Base-by-base conservation (phyloP, 2,113 vertebrate species). In the Xyliphius kryptos region DNA sequence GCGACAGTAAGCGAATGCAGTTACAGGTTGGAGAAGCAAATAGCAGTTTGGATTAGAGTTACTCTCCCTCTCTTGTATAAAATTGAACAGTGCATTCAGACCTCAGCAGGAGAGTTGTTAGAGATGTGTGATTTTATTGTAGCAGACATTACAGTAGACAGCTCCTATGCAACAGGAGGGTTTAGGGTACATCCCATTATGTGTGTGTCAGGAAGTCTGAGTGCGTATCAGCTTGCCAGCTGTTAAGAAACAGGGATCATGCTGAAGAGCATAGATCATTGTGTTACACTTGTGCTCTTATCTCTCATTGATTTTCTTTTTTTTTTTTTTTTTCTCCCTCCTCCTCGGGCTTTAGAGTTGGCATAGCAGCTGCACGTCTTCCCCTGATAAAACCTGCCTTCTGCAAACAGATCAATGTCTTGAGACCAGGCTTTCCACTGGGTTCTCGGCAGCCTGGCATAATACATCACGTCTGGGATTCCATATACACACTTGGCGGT, bases 381-480 rank as follows among this genome's bases (percentile, higher is more conserved):
- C 41, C 44, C 44, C 70, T 57, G 59, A 69, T 51, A 58, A 40
- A 38, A 47, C 36, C 60, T 60, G 40, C 40, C 69, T 69, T 63
- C 52, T 70, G 53, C 54, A 68, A 74, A 72, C 77, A 74, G 75
- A 77, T 77, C 68, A 63, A 70, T 74, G 67, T 61, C 69, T 71
- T 41, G 47, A 69, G 72, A 67, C 60, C 56, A 53, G 32, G 10
- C 59, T 61, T 57, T 72, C 51, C 16, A 13, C 63, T 47, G 59
- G 49, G 57, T 53, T 59, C 44, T 71, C 65, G 46, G 56, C 59
- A 67, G 58, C 56, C 61, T 51, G 16, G 43, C 47, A 36, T 57
- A 48, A 48, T 69, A 32, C 64, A 20, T 64, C 47, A 56, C 63
- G 51, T 43, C 14, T 46, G 51, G 41, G 48, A 67, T 41, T 59